Percentiles rank a stretch among this genome's conserved stretches.
Conservation (phyloP, 2,888 invertebrate species). For the Drosophila tanythrix region DNA sequence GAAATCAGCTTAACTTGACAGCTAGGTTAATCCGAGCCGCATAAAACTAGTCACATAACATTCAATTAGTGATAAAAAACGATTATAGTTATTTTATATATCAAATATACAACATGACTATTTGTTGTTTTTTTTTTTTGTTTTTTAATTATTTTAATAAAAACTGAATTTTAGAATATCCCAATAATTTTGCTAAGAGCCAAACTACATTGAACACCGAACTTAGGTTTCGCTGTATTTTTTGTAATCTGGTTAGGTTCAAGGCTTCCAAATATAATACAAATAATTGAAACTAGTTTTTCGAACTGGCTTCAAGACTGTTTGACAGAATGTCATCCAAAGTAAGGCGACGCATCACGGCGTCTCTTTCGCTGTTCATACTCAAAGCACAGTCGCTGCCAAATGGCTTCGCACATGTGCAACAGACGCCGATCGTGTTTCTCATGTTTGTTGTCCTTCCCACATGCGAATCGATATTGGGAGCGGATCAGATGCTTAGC, state of each 20-base stretch:
- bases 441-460: slow-evolving; percentile 85
- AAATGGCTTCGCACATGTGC: slow-evolving; percentile 94
- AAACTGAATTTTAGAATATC: background rate
- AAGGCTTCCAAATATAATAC: background rate
- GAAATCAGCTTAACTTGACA: background rate
- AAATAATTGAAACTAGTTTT: background rate
- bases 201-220: background rate
- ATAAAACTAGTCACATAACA: background rate
- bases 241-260: background rate
- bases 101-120: background rate
- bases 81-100: background rate
- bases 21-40: background rate
- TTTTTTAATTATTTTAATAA: background rate
- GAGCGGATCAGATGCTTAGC: slow-evolving; percentile 88
- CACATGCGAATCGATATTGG: slow-evolving; percentile 86
- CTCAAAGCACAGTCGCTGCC: slow-evolving; percentile 90
- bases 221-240: background rate
- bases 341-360: background rate
- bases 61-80: background rate
- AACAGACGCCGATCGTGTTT: slow-evolving; percentile 87
- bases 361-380: slow-evolving; percentile 48
- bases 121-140: background rate
- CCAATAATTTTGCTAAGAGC: background rate
- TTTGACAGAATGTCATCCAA: background rate
- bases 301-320: background rate